Conservation (phyloP, 2,888 invertebrate species). For the Epiblema foenella region DNA sequence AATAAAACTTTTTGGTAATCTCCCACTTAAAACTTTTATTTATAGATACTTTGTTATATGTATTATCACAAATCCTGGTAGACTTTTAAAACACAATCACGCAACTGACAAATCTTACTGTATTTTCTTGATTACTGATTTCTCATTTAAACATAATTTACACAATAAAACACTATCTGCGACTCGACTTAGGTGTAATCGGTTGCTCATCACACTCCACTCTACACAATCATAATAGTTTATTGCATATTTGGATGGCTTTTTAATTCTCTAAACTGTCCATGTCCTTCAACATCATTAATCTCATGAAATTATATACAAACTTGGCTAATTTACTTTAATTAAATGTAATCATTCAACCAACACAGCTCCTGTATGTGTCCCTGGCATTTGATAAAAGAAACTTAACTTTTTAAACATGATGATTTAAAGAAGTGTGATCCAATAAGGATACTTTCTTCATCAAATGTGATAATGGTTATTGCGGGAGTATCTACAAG, state of each 20-base stretch:
- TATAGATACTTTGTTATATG: conserved; percentile 88
- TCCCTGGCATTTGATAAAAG: conserved; percentile 63
- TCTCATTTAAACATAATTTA: conserved; percentile 84
- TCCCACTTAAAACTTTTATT: conserved; percentile 86
- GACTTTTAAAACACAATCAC: conserved; percentile 89
- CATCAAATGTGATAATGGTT: conserved; percentile 71
- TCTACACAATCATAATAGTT: conserved; percentile 80
- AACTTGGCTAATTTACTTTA: conserved; percentile 82
- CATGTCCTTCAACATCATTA: conserved; percentile 74
- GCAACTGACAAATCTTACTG: conserved; percentile 85
- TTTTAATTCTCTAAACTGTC: conserved; percentile 79
- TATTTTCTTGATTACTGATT: conserved; percentile 82
- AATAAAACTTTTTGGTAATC: conserved; percentile 84
- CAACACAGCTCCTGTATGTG: conserved; percentile 57
- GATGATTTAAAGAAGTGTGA: conserved; percentile 64
- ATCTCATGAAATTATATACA: conserved; percentile 84
- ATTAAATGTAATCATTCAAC: conserved; percentile 70
- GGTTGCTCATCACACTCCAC: conserved; percentile 77
- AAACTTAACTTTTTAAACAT: conserved; percentile 66
- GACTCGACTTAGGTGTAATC: conserved; percentile 81
- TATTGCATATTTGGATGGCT: conserved; percentile 84
- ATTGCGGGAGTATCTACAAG: conserved; percentile 84
- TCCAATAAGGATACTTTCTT: conserved; percentile 66
- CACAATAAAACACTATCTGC: conserved; percentile 83
- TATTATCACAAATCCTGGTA: conserved; percentile 91